Percentiles rank a stretch among this genome's conserved stretches.
phyloP scores from a whole-genome alignment of 30 jellyfish, hydroid and myxozoan genomes.

The Phacellophora camtschatica region DNA sequence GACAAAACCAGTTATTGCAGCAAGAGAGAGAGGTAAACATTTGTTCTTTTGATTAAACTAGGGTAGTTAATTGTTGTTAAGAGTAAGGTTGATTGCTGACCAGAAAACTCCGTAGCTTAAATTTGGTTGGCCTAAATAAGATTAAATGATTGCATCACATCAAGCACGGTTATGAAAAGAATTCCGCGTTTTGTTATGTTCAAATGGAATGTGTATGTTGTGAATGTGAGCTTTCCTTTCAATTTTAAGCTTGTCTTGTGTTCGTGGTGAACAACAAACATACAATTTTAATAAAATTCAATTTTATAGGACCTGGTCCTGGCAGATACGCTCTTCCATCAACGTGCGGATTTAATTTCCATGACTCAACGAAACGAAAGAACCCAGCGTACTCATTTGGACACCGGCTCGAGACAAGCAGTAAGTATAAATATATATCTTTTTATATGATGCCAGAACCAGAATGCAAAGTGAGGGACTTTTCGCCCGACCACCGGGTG shows the following conservation, averaged over 20 bases:
- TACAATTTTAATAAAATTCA: no score
- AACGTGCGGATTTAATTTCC: constrained; percentile 78
- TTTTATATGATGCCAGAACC: background rate
- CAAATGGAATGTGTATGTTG: no score
- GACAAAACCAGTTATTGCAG: constrained; percentile 78
- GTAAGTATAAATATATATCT: constrained; percentile 68
- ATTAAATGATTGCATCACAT: no score
- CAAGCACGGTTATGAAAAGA: no score
- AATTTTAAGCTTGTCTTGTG: no score
- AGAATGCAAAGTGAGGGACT: no score
- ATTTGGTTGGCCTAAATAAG: no score
- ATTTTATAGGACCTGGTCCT: constrained; percentile 95
- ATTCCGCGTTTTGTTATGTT: no score
- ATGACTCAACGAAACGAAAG: constrained; percentile 82
- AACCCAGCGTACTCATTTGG: constrained; percentile 97
- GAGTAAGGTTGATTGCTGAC: background rate
- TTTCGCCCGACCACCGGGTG: no score
- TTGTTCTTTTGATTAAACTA: background rate
- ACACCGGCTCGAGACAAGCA: constrained; percentile 73
- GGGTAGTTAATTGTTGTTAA: background rate
- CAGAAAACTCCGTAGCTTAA: no score
- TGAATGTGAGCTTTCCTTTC: no score
- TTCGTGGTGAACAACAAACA: no score
- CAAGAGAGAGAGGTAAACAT: constrained; percentile 88
- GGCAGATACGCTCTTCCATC: constrained; percentile 97